A percentile compares a stretch with the other conserved stretches of the same genome.
Conservation (phyloP, 2,797 vertebrate species). For the Hemitrygon akajei region DNA sequence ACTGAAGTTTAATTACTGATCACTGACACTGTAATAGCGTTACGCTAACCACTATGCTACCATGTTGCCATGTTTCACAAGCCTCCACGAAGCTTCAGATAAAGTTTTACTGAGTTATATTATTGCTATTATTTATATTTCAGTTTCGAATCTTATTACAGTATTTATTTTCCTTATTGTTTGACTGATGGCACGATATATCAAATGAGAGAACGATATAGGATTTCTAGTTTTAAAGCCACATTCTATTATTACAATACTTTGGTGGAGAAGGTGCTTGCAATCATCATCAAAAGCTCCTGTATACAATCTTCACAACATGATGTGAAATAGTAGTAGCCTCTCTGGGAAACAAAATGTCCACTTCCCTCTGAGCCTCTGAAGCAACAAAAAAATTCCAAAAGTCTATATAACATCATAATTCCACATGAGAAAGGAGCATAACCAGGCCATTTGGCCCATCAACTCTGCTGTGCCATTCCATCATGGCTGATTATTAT, state of each 20-base stretch:
- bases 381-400: neutral
- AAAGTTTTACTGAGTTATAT: neutral
- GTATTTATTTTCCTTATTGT: neutral
- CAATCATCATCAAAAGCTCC: neutral
- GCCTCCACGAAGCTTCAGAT: neutral
- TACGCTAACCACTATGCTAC: too few species aligned
- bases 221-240: neutral
- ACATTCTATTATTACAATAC: neutral
- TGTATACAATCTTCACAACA: neutral
- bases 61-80: neutral
- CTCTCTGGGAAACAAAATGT: neutral
- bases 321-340: neutral
- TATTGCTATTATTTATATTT: neutral
- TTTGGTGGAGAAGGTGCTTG: too few species aligned
- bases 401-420: too few species aligned
- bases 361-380: neutral
- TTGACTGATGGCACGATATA: neutral
- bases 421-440: too few species aligned
- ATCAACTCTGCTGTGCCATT: too few species aligned
- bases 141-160: too few species aligned
- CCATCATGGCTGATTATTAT: too few species aligned
- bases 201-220: neutral
- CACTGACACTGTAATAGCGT: too few species aligned
- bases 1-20: too few species aligned
- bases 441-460: too few species aligned